These are phyloP conservation scores for Platycercus adscitus DNA, from an alignment of 2,113 vertebrate species.

Conservation along the genomic window DNA sequence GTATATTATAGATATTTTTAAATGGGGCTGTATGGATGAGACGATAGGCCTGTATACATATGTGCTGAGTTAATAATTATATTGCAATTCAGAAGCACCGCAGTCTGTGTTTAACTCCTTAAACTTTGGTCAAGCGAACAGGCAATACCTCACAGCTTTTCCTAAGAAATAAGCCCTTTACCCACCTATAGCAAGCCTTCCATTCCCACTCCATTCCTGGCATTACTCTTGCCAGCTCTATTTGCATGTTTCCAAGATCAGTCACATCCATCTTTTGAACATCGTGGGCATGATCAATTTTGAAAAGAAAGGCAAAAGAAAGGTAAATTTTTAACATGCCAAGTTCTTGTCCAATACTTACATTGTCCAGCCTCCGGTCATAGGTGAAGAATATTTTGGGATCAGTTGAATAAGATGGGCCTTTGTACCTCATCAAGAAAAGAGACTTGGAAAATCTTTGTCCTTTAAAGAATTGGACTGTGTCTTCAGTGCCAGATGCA, in stretches of 20 bases:
- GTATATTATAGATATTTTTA: not conserved
- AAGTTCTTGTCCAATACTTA: slow-evolving; percentile 1
- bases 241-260: not conserved
- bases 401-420: not conserved
- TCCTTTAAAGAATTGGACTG: slow-evolving; percentile 3
- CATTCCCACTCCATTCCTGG: not conserved
- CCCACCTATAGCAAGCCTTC: not conserved
- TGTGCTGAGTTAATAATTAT: not conserved
- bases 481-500: slow-evolving; percentile 51
- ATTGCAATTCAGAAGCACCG: not conserved
- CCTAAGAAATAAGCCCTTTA: not conserved
- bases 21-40: not conserved
- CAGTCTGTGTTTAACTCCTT: not conserved
- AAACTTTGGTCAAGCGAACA: not conserved
- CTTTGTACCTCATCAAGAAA: slow-evolving; percentile 49
- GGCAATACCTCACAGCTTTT: not conserved
- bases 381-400: slow-evolving; percentile 32
- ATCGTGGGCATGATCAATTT: not conserved
- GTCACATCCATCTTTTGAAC: not conserved
- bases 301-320: not conserved
- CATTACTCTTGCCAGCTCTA: not conserved
- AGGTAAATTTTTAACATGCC: not conserved
- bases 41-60: not conserved
- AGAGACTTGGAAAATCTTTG: slow-evolving; percentile 56
- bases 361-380: slow-evolving; percentile 54